Conservation (phyloP, 30 jellyfish, hydroid and myxozoan species). For the Aurelia aurita complex sp. Pacific region DNA sequence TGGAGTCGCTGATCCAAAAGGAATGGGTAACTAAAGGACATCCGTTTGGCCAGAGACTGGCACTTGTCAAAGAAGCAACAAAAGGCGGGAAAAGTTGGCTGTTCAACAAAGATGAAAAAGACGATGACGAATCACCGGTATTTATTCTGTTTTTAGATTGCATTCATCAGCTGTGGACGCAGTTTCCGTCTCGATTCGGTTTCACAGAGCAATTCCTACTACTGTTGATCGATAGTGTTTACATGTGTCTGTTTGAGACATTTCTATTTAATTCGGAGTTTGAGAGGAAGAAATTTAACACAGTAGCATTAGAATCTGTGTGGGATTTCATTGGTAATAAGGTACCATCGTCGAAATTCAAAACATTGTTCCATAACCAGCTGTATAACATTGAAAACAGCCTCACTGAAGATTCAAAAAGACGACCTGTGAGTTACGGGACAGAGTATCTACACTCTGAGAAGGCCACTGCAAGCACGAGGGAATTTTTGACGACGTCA, state of each 20-base stretch:
- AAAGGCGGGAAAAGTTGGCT: slow-evolving; percentile 31
- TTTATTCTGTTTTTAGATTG: slow-evolving; percentile 87
- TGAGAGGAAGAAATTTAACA: slow-evolving; percentile 40
- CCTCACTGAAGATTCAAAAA: not conserved
- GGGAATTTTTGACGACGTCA: slow-evolving; percentile 14
- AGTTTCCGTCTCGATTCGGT: slow-evolving; percentile 78
- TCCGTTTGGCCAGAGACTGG: slow-evolving; percentile 74
- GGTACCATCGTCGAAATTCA: slow-evolving; percentile 61
- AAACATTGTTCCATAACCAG: slow-evolving; percentile 65
- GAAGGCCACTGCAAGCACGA: not conserved
- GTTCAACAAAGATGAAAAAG: slow-evolving; percentile 42
- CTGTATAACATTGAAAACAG: slow-evolving; percentile 47
- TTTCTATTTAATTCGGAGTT: slow-evolving; percentile 71
- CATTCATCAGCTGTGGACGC: slow-evolving; percentile 74
- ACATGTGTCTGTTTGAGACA: slow-evolving; percentile 89
- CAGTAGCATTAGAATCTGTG: slow-evolving; percentile 55
- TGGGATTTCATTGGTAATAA: slow-evolving; percentile 85
- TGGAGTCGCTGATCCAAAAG: slow-evolving; percentile 81
- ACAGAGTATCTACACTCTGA: slow-evolving; percentile 8
- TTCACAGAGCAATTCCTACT: slow-evolving; percentile 83
- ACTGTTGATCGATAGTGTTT: slow-evolving; percentile 69
- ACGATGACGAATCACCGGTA: slow-evolving; percentile 78
- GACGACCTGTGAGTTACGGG: not conserved
- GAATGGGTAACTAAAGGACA: slow-evolving; percentile 94
- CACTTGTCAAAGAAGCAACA: slow-evolving; percentile 13